Conservation (phyloP, 2,113 vertebrate species). For the Sardina pilchardus region DNA sequence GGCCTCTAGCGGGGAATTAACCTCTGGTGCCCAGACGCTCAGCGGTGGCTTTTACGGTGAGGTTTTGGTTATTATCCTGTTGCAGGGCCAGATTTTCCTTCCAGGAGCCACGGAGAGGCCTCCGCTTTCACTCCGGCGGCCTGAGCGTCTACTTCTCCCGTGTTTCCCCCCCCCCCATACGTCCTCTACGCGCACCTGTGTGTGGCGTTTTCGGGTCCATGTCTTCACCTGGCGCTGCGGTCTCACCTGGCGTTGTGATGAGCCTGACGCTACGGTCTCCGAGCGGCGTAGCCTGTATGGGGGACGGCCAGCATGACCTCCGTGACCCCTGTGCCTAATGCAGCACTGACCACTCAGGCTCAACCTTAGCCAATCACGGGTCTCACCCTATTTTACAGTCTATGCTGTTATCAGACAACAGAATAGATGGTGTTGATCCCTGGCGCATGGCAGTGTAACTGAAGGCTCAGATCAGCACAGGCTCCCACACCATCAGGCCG, state of each 20-base stretch:
- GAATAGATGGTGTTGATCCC: not conserved
- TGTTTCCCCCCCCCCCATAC: no score
- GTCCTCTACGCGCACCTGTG: no score
- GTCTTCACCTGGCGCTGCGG: no score
- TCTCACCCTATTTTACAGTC: no score
- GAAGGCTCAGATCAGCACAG: not conserved
- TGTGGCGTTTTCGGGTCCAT: no score
- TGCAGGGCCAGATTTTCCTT: not conserved
- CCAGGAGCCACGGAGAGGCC: no score
- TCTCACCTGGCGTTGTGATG: no score
- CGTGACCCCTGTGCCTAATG: not conserved
- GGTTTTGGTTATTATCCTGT: not conserved
- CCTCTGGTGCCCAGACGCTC: not conserved
- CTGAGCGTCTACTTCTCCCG: no score
- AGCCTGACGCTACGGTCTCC: no score
- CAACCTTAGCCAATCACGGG: no score
- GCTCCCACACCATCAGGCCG: not conserved
- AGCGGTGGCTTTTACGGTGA: not conserved
- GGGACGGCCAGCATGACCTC: not conserved
- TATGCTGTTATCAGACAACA: no score
- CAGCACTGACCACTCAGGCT: not conserved
- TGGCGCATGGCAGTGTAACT: not conserved
- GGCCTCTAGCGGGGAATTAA: not conserved
- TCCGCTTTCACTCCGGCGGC: no score
- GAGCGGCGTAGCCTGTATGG: not conserved